Evolutionary conservation across 2,113 vertebrate species (phyloP).

Genomic region (Oncorhynchus mykiss): DNA sequence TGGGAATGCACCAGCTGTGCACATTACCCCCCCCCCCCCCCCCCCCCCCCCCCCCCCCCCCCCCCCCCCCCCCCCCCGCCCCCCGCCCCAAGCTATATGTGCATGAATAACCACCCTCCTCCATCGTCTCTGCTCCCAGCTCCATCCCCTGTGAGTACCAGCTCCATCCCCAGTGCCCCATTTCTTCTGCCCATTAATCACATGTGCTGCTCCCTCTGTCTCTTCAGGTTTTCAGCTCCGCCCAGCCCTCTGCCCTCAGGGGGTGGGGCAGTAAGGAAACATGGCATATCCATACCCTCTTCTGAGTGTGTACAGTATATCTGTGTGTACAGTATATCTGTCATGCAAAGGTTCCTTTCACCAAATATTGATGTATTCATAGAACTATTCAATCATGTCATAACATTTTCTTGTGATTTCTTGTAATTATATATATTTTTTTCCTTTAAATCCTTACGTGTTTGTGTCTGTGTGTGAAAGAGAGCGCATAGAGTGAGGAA

Average conservation of each 20-base stretch:
- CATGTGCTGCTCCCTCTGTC: constrained; percentile 15
- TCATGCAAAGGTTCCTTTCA: too few relatives aligned
- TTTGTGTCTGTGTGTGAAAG: background rate
- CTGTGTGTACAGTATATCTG: background rate
- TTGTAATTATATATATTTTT: too few relatives aligned
- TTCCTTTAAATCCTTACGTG: background rate
- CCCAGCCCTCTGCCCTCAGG: constrained; percentile 5
- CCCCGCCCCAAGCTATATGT: background rate
- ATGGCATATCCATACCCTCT: background rate
- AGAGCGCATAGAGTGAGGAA: background rate
- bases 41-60: constrained; percentile 4
- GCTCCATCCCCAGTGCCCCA: constrained; percentile 10
- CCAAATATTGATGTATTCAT: too few relatives aligned
- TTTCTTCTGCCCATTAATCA: constrained; percentile 42
- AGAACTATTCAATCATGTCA: too few relatives aligned
- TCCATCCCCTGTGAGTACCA: background rate
- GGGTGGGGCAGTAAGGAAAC: background rate
- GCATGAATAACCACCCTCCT: background rate
- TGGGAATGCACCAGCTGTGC: constrained; percentile 48
- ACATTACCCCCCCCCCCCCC: background rate
- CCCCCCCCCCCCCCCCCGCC: background rate
- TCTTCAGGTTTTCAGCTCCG: constrained; percentile 24
- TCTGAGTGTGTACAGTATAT: constrained; percentile 2
- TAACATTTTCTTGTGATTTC: too few relatives aligned
- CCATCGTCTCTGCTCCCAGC: background rate